Evolutionary conservation across 1,140 invertebrate genomes (phyloP).

Genomic region (Archegozetes longisetosus): DNA sequence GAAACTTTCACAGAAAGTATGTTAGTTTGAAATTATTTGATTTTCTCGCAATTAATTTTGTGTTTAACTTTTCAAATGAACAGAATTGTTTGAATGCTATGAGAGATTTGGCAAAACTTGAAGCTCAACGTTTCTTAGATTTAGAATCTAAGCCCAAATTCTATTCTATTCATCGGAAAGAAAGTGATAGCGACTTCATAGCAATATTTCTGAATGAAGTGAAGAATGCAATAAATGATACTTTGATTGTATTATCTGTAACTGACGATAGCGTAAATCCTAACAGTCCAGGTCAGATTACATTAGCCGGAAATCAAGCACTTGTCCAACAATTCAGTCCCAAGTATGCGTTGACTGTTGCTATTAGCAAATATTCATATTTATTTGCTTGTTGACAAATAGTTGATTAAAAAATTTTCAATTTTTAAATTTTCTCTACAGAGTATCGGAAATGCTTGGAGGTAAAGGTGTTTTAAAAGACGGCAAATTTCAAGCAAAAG

Average conservation of each 20-base stretch:
- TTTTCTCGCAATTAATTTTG: neutral
- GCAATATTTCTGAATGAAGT: neutral
- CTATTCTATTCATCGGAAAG: conserved; percentile 9
- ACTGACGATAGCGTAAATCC: neutral
- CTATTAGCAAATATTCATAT: neutral
- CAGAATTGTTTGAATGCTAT: conserved; percentile 4
- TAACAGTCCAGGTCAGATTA: conserved; percentile 6
- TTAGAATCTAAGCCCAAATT: neutral
- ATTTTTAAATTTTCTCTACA: neutral
- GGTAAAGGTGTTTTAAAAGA: neutral
- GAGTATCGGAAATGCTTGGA: neutral
- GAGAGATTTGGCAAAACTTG: conserved; percentile 2
- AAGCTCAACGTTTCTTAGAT: neutral
- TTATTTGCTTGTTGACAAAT: no score
- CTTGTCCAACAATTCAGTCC: neutral
- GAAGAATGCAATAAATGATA: neutral
- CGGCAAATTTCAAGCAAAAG: neutral
- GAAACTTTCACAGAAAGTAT: conserved; percentile 5
- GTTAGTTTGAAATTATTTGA: neutral
- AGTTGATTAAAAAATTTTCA: neutral
- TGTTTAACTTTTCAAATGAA: no score
- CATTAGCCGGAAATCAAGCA: conserved; percentile 1
- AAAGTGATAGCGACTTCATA: conserved; percentile 10
- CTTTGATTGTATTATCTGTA: conserved; percentile 1
- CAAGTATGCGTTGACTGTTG: conserved; percentile 1